phyloP scores from a whole-genome alignment of 2,888 invertebrate species.

The Pseudococcus longispinus region DNA sequence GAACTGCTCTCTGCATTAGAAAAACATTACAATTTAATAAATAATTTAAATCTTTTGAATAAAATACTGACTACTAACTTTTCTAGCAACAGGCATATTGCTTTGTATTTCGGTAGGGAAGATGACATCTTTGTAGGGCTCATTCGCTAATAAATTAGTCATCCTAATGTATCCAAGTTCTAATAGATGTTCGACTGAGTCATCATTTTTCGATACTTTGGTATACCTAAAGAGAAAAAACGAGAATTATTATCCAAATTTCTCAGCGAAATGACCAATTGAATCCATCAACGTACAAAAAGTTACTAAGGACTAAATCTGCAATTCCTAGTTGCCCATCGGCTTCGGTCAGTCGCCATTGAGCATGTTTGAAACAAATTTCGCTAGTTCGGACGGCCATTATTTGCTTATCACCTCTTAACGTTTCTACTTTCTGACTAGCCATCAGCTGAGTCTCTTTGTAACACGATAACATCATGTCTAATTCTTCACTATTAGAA shows the following conservation, averaged over 20 bases:
- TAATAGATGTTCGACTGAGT: constrained; percentile 95
- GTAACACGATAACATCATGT: constrained; percentile 93
- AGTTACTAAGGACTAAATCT: constrained; percentile 93
- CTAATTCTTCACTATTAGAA: constrained; percentile 89
- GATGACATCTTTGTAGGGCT: constrained; percentile 88
- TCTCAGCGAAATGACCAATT: background rate
- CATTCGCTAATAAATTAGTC: constrained; percentile 92
- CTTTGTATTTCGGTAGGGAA: constrained; percentile 80
- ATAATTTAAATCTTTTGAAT: background rate
- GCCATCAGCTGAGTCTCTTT: constrained; percentile 77
- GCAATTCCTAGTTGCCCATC: constrained; percentile 98
- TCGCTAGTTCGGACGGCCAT: constrained; percentile 83
- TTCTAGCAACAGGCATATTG: constrained; percentile 83
- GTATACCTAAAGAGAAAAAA: constrained; percentile 73
- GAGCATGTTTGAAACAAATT: constrained; percentile 97
- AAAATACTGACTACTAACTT: constrained; percentile 63
- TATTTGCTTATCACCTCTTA: constrained; percentile 74
- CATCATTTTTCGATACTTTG: constrained; percentile 94
- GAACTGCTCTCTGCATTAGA: constrained; percentile 73
- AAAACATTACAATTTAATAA: constrained; percentile 58
- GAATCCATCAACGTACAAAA: constrained; percentile 71
- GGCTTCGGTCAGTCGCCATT: constrained; percentile 96
- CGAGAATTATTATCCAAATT: background rate
- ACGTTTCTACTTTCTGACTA: constrained; percentile 68
- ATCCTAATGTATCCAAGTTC: constrained; percentile 96